phyloP scores from a whole-genome alignment of 2,888 invertebrate genomes.

The Sesia bembeciformis region DNA sequence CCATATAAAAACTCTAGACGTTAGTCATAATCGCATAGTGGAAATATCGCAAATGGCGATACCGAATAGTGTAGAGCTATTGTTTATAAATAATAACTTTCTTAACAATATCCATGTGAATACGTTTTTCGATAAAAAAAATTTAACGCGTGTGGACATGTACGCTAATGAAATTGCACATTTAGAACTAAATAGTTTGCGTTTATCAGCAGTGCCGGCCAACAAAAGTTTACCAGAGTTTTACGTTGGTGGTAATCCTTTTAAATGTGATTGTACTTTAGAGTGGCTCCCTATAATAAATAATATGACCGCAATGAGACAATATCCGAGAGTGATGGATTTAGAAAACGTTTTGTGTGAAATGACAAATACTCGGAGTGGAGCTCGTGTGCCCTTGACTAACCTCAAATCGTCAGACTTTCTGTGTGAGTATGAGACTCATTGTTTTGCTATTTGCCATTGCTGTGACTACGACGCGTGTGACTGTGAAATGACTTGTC shows the following conservation, averaged over 20 bases:
- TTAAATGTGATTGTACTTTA: constrained; percentile 96
- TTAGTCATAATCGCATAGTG: constrained; percentile 90
- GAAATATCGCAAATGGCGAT: constrained; percentile 89
- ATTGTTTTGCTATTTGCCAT: constrained; percentile 95
- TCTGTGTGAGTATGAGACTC: constrained; percentile 92
- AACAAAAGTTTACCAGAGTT: constrained; percentile 89
- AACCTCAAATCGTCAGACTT: constrained; percentile 88
- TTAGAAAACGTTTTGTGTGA: constrained; percentile 91
- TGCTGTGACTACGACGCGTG: constrained; percentile 97
- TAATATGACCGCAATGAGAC: constrained; percentile 86
- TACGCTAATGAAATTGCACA: constrained; percentile 90
- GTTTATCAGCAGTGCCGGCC: constrained; percentile 81
- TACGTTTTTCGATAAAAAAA: constrained; percentile 89
- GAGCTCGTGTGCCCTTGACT: constrained; percentile 84
- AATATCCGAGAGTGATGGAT: constrained; percentile 92
- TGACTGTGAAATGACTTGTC: constrained; percentile 98
- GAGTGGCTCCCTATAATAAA: constrained; percentile 95
- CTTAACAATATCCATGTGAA: constrained; percentile 87
- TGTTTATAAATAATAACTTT: constrained; percentile 92
- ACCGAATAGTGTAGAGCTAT: constrained; percentile 89
- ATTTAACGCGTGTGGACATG: constrained; percentile 90
- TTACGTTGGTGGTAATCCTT: constrained; percentile 93
- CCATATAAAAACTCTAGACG: constrained; percentile 88
- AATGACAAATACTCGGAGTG: constrained; percentile 87
- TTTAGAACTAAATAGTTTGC: constrained; percentile 86